Conservation (phyloP, 2,797 vertebrate genomes). For the Enteromius afrohamiltoni region DNA sequence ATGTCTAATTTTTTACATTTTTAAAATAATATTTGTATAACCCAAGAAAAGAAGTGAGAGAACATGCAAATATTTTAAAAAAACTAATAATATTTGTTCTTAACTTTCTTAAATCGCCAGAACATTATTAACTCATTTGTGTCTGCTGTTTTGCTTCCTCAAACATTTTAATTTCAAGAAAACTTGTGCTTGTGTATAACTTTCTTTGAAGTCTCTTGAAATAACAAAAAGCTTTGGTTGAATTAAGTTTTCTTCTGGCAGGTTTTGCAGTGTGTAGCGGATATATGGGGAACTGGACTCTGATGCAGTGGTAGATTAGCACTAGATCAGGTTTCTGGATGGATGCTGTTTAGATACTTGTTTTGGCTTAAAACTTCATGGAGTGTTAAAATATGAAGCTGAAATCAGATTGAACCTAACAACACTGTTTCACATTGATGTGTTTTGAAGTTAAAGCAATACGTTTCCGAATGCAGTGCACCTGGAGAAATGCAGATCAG, state of each 20-base stretch:
- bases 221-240: neutral
- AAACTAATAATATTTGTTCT: too few relatives aligned
- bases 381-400: neutral
- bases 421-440: neutral
- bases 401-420: neutral
- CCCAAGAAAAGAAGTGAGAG: too few relatives aligned
- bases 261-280: neutral
- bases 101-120: too few relatives aligned
- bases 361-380: neutral
- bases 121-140: neutral
- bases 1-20: too few relatives aligned
- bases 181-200: neutral
- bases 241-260: neutral
- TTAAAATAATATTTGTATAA: too few relatives aligned
- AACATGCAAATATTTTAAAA: neutral
- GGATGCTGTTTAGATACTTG: neutral
- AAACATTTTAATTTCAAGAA: neutral
- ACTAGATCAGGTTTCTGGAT: neutral
- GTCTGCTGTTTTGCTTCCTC: neutral
- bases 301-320: slow-evolving; percentile 18
- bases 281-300: slow-evolving; percentile 17
- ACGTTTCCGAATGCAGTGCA: neutral
- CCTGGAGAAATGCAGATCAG: slow-evolving; percentile 8
- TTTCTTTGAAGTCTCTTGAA: neutral
- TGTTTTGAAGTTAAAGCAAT: neutral